Evolutionary conservation across 2,888 invertebrate species (phyloP), one percentile per base, ranked within the genome.

Genomic region (Ypsolopha scabrella): DNA sequence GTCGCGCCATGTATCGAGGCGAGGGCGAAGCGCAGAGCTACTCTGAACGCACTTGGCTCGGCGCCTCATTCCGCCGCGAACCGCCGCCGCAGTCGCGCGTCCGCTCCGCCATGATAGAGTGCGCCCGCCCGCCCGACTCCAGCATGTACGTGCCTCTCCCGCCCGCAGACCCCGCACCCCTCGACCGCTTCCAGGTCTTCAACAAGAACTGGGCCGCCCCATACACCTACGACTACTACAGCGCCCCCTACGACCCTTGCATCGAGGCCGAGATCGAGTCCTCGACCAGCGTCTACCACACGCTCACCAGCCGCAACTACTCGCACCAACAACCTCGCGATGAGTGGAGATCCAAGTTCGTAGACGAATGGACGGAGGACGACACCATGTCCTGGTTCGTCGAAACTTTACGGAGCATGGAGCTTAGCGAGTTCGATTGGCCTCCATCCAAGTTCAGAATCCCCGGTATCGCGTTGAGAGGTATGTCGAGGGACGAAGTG

Each of bases 361-460:
- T 89, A 38, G 67, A 69, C 55, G 77, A 86, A 11, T 90, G 90
- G 90, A 86, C 68, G 56, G 83, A 86, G 52, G 85, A 86, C 10
- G 90, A 90, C 64, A 87, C 89, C 41, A 75, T 87, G 52, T 80
- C 87, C 55, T 90, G 90, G 90, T 64, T 88, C 52, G 66, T 80
- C 51, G 81, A 85, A 54, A 75, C 79, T 39, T 70, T 75, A 6
- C 70, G 73, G 54, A 60, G 66, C 54, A 63, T 75, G 61, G 80
- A 81, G 39, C 70, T 71, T 62, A 72, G 72, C 59, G 81, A 83
- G 58, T 75, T 72, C 53, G 80, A 85, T 48, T 67, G 88, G 33
- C 79, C 86, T 3, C 77, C 75, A 57, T 75, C 77, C 59, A 81
- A 83, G 58, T 87, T 88, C 63, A 70, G 70, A 57, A 60, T 87